phyloP scores from a whole-genome alignment of 2,888 invertebrate genomes.

The Keiferia lycopersicella region DNA sequence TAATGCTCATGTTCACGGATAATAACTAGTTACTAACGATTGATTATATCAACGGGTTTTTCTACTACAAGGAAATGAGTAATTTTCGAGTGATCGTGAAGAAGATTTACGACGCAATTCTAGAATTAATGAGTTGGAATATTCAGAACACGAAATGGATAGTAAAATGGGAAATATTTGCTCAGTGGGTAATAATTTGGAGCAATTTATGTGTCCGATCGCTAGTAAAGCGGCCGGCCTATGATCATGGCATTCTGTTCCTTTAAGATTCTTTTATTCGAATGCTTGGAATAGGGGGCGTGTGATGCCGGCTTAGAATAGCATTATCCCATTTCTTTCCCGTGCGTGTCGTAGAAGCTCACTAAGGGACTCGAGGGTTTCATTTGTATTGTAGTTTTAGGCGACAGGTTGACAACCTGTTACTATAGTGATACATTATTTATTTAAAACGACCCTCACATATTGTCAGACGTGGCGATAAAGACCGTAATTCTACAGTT shows the following conservation, averaged over 20 bases:
- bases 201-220: slow-evolving; percentile 12
- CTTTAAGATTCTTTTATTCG: slow-evolving; percentile 3
- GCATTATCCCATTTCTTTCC: too few relatives aligned
- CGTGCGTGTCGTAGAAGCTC: too few relatives aligned
- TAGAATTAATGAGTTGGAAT: slow-evolving; percentile 4
- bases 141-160: slow-evolving; percentile 6
- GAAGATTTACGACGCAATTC: slow-evolving; percentile 23
- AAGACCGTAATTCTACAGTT: too few relatives aligned
- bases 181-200: slow-evolving; percentile 19
- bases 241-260: slow-evolving; percentile 11
- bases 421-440: too few relatives aligned
- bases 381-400: too few relatives aligned
- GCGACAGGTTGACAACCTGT: too few relatives aligned
- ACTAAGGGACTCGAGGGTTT: too few relatives aligned
- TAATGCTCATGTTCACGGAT: slow-evolving; percentile 35
- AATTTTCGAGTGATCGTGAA: slow-evolving; percentile 21
- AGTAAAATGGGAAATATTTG: slow-evolving; percentile 8
- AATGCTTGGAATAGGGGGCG: neutral
- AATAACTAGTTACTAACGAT: slow-evolving; percentile 30
- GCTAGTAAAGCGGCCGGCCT: slow-evolving; percentile 12
- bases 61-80: slow-evolving; percentile 20
- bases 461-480: too few relatives aligned
- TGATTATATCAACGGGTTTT: slow-evolving; percentile 20
- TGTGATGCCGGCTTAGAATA: too few relatives aligned
- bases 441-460: too few relatives aligned